Conservation (phyloP, 2,888 invertebrate genomes). For the Sinodicranocentrus sp. region DNA sequence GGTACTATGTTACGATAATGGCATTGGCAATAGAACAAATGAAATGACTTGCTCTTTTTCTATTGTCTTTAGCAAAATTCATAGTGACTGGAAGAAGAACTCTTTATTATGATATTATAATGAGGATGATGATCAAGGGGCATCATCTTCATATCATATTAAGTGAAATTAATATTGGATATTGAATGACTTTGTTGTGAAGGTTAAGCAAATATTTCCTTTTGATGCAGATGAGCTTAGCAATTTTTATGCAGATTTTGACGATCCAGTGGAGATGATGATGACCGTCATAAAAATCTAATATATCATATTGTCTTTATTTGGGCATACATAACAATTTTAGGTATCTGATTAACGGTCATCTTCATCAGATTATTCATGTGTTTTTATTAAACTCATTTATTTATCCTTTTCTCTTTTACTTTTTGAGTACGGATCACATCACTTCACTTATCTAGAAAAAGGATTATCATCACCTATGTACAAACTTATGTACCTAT, state of each 20-base stretch:
- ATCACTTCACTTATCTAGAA: not conserved
- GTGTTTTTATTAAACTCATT: constrained; percentile 19
- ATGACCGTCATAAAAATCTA: constrained; percentile 40
- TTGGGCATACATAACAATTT: constrained; percentile 37
- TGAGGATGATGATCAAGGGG: constrained; percentile 38
- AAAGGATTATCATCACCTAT: constrained; percentile 24
- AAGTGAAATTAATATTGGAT: constrained; percentile 25
- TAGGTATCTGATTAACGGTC: constrained; percentile 20
- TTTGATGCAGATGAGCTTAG: constrained; percentile 54
- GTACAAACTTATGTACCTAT: not conserved
- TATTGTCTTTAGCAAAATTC: constrained; percentile 35
- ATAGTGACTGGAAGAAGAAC: not conserved
- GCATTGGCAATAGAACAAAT: not conserved
- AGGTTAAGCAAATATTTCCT: constrained; percentile 51
- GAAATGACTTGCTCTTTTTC: constrained; percentile 41
- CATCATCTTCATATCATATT: not conserved
- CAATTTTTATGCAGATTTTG: constrained; percentile 24
- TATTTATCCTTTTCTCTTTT: not conserved
- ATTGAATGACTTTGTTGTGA: constrained; percentile 46
- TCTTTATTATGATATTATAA: constrained; percentile 28
- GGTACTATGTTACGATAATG: not conserved
- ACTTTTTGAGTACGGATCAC: not conserved
- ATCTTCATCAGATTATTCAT: constrained; percentile 15
- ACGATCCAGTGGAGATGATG: constrained; percentile 2
- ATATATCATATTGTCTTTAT: constrained; percentile 51